Evolutionary conservation across 2,113 vertebrate species (phyloP).

Genomic region (Alectura lathami): DNA sequence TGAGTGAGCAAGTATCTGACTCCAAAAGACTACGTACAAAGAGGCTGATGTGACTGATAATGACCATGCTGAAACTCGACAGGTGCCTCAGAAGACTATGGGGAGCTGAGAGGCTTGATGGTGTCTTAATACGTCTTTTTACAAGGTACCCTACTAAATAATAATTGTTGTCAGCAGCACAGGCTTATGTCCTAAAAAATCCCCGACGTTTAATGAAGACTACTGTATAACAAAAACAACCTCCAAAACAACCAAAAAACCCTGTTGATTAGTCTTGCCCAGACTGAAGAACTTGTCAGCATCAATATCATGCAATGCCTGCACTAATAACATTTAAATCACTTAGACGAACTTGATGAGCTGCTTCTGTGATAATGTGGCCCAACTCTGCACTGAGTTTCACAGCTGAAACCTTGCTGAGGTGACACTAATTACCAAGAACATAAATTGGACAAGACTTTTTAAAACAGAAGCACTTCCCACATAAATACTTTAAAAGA

Average conservation of each 20-base stretch:
- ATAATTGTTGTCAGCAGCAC: background rate
- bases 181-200: background rate
- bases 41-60: background rate
- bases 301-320: background rate
- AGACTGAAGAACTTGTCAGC: background rate
- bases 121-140: background rate
- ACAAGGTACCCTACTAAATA: background rate
- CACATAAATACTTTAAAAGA: background rate
- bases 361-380: background rate
- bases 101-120: background rate
- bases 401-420: background rate
- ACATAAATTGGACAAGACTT: background rate
- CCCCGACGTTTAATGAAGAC: background rate
- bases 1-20: background rate
- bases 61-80: background rate
- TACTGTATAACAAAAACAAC: background rate
- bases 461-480: background rate
- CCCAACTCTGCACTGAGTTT: background rate
- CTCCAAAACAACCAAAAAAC: fast-evolving
- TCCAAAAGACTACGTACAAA: background rate
- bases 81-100: background rate
- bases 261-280: background rate
- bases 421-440: background rate
- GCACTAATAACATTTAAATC: background rate
- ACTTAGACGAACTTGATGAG: background rate